Evolutionary conservation across 2,888 invertebrate genomes (phyloP), one percentile per base, ranked within the genome.

Genomic region (Heteropelma amictum): DNA sequence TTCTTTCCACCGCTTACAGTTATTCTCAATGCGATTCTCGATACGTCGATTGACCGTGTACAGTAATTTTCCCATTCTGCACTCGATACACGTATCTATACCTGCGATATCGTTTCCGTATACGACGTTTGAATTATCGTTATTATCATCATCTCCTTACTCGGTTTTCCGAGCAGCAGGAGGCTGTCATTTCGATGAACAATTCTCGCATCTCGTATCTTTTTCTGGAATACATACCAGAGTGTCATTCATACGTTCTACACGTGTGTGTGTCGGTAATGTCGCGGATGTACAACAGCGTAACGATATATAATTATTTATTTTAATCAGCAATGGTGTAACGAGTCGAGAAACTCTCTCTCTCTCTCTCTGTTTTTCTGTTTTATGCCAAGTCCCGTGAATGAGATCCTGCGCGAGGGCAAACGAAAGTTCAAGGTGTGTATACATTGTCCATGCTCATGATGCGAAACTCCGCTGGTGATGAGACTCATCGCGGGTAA

Each of bases 361-460:
- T n/a, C n/a, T n/a, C n/a, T n/a, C n/a, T n/a, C n/a, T n/a, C n/a
- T n/a, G n/a, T n/a, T n/a, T n/a, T n/a, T n/a, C n/a, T n/a, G n/a
- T n/a, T n/a, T n/a, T n/a, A n/a, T n/a, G n/a, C n/a, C n/a, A n/a
- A n/a, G n/a, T n/a, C n/a, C n/a, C n/a, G n/a, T n/a, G n/a, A 21
- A 45, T 21, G n/a, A 45, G n/a, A 10, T 21, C 4, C 45, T 21
- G 35, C 45, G 19, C n/a, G 17, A 45, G 17, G 45, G 45, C 21
- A 45, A 45, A 45, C 45, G 21, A n/a, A 19, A 45, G 17, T 35
- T 12, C 38, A 47, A 26, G 12, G 42, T 28, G 30, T 33, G 49
- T 23, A 60, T 63, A 75, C 80, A 87, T 87, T 87, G 86, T 87
- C 77, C 76, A 84, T 86, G 86, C 56, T 85, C 84, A 82, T 75